phyloP scores from a whole-genome alignment of 2,888 invertebrate genomes.

The Unio delphinus region DNA sequence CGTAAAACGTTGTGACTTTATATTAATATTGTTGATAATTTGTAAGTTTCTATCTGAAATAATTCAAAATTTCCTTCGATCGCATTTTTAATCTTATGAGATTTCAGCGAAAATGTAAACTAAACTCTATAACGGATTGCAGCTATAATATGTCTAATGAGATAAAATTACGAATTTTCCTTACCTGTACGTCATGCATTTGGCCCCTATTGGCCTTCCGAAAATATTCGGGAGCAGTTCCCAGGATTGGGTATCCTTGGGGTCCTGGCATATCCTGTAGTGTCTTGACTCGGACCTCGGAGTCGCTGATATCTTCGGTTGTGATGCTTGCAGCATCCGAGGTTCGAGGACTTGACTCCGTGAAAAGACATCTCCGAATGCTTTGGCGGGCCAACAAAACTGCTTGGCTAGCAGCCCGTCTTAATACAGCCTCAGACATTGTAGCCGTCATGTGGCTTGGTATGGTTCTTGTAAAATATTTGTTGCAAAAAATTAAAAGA shows the following conservation, averaged over 20 bases:
- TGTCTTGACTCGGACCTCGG: constrained; percentile 19
- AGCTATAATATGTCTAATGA: background rate
- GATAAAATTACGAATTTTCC: constrained; percentile 6
- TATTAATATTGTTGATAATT: too few species aligned
- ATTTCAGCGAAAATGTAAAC: background rate
- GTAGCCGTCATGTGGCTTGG: constrained; percentile 14
- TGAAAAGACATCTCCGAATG: constrained; percentile 17
- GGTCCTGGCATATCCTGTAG: constrained; percentile 65
- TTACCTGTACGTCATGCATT: constrained; percentile 67
- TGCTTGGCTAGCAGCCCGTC: constrained; percentile 32
- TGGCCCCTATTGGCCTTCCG: constrained; percentile 63
- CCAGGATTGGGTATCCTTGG: constrained; percentile 61
- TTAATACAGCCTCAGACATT: constrained; percentile 27
- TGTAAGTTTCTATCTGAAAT: too few species aligned
- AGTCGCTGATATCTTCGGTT: constrained; percentile 2
- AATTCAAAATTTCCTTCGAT: too few species aligned
- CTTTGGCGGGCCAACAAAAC: constrained; percentile 27
- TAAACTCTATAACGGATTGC: background rate
- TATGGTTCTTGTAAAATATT: too few species aligned
- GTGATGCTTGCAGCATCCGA: constrained; percentile 16
- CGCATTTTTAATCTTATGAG: too few species aligned
- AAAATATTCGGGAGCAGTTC: constrained; percentile 66
- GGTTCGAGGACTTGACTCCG: constrained; percentile 17
- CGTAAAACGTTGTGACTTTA: too few species aligned
- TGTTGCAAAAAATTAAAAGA: too few species aligned